A percentile compares a stretch with the other conserved stretches of the same genome.
Conservation (phyloP, 2,888 invertebrate species). For the Nomada fabriciana region DNA sequence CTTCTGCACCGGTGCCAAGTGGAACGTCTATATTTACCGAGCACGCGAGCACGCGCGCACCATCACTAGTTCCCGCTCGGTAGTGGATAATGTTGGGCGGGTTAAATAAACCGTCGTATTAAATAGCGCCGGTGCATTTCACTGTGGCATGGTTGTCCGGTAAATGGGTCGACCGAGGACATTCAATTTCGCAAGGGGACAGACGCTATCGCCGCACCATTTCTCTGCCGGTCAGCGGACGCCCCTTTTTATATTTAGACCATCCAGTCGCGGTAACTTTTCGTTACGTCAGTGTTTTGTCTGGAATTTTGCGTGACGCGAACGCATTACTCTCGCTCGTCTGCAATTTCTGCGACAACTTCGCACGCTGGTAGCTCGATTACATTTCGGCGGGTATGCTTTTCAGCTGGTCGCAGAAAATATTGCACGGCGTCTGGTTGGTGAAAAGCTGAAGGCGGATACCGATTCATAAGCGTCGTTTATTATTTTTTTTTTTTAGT, state of each 20-base stretch:
- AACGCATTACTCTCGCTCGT: slow-evolving; percentile 6
- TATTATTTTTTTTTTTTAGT: too few species aligned
- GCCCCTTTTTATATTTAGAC: slow-evolving; percentile 33
- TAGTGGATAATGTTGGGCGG: slow-evolving; percentile 32
- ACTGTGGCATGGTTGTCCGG: neutral
- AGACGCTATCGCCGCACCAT: neutral
- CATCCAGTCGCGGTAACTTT: neutral
- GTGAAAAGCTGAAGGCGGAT: neutral
- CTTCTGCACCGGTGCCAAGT: slow-evolving; percentile 73
- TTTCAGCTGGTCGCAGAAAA: too few species aligned
- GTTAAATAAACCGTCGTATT: slow-evolving; percentile 45
- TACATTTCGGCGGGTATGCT: neutral
- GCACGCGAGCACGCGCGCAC: slow-evolving; percentile 28
- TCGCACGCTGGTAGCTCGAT: neutral
- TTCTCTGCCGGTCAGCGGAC: neutral
- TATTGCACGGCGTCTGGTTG: neutral
- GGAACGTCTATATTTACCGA: slow-evolving; percentile 76
- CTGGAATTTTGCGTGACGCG: slow-evolving; percentile 37
- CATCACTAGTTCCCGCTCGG: slow-evolving; percentile 6
- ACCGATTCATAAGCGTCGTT: neutral
- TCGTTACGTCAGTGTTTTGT: slow-evolving; percentile 14
- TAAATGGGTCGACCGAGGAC: slow-evolving; percentile 34
- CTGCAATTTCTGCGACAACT: neutral
- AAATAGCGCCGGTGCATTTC: slow-evolving; percentile 24
- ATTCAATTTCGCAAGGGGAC: neutral